Evolutionary conservation across 2,797 vertebrate genomes (phyloP).

Genomic region (Eutrigla gurnardus): DNA sequence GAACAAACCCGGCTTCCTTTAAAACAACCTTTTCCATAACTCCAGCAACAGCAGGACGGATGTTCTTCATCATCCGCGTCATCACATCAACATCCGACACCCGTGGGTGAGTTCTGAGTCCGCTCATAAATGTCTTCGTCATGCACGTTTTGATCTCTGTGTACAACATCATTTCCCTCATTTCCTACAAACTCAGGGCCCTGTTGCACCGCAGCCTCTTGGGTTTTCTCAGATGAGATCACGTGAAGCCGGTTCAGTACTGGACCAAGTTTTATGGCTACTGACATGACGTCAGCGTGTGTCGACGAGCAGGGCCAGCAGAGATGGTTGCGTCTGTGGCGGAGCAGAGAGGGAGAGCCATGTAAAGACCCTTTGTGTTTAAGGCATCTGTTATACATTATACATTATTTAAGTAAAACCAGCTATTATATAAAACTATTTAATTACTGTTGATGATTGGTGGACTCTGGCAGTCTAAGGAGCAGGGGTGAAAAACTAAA

Average conservation of each 20-base stretch:
- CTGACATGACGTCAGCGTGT: slow-evolving; percentile 47
- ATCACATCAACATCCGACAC: slow-evolving; percentile 35
- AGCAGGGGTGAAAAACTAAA: neutral
- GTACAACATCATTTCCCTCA: neutral
- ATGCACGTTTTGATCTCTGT: neutral
- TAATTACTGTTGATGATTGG: neutral
- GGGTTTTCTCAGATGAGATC: slow-evolving; percentile 1
- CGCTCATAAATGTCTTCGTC: neutral
- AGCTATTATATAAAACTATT: neutral
- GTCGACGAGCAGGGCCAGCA: neutral
- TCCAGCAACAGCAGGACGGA: slow-evolving; percentile 41
- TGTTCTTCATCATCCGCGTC: slow-evolving; percentile 42
- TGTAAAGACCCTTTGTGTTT: neutral
- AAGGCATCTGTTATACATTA: neutral
- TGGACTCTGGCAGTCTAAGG: neutral
- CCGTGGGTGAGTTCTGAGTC: slow-evolving; percentile 70
- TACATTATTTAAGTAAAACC: too few relatives aligned
- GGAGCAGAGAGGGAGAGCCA: neutral
- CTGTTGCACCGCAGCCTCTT: neutral
- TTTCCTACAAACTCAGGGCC: neutral
- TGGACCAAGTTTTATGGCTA: slow-evolving; percentile 21
- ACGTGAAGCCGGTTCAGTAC: slow-evolving; percentile 16
- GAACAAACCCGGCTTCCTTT: slow-evolving; percentile 30
- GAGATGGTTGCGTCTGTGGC: neutral
- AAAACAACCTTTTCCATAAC: neutral